Conservation (phyloP, 2,888 invertebrate genomes). For the Yponomeuta evonymella region DNA sequence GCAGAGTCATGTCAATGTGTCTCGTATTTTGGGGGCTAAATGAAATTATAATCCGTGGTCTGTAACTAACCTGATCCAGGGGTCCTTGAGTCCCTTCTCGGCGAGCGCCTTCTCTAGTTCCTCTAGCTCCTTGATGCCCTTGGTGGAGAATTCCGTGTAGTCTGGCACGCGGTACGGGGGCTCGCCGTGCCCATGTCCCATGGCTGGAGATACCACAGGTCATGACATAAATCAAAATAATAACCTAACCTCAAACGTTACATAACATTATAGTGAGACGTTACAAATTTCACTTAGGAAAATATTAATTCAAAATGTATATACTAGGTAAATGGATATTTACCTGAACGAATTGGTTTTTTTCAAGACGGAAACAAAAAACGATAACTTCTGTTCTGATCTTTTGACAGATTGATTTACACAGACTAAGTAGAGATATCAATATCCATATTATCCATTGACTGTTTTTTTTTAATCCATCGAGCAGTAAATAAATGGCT, state of each 20-base stretch:
- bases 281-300: not conserved
- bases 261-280: not conserved
- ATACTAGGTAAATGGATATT: not conserved
- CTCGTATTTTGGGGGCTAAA: not conserved
- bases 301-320: not conserved
- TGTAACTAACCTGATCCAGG: conserved; percentile 84
- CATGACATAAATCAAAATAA: not conserved
- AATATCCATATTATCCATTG: too few relatives aligned
- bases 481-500: too few relatives aligned
- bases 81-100: conserved; percentile 85
- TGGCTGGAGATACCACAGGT: conserved; percentile 22
- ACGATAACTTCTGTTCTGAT: not conserved
- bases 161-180: conserved; percentile 82
- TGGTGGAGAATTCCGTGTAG: conserved; percentile 82
- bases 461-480: too few relatives aligned
- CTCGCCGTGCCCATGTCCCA: conserved; percentile 54
- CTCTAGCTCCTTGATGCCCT: conserved; percentile 80
- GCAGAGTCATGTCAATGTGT: not conserved
- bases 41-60: not conserved
- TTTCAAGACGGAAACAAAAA: not conserved
- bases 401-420: not conserved
- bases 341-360: not conserved
- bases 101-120: conserved; percentile 80
- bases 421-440: too few relatives aligned
- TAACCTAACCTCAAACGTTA: conserved; percentile 9